Evolutionary conservation across 2,797 vertebrate species (phyloP), one percentile per base, ranked within the genome.

Genomic region (Coccyzus lansbergi): DNA sequence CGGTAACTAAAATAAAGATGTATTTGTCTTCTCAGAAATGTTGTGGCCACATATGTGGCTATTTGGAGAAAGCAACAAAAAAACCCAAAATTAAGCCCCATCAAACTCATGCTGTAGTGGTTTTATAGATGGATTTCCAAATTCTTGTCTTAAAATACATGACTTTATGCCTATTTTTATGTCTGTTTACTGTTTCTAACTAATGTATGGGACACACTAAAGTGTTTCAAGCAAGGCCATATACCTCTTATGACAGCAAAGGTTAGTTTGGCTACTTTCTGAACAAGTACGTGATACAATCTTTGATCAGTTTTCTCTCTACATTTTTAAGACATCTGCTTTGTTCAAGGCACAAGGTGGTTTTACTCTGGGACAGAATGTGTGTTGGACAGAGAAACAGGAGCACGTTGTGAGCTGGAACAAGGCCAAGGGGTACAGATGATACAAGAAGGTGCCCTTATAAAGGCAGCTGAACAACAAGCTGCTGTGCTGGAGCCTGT

Each of bases 1-100:
- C 96, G 95, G 81, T 75, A 91, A 76, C 91, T 90, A 86, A 94
- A 95, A 95, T 93, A 95, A 95, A 94, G 94, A 90, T 93, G 70
- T 60, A 62, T 95, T 96, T 95, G 87, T 95, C 85, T 96, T 83
- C 18, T 14, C 70, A 80, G 85, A 88, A 95, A 79, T 83, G 64
- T 58, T 88, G 38, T 64, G 70, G 92, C 76, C 76, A 31, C 62
- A 17, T 77, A 86, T 10, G 52, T 79, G 83, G 74, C 79, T 88
- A 51, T 94, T 88, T 56, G 89, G 46, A 83, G 48, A 59, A 83
- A 78, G 74, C 5, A 59, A 69, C 72, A 44, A 26, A 33, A 21
- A 38, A 64, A 51, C n/a, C n/a, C n/a, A n/a, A 24, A 5, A 4
- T 49, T 46, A 86, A 93, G 49, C 12, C 19, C 71, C 9, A 33